Base-by-base conservation (phyloP, 2,888 invertebrate genomes). In the Omphaloscelis lunosa region DNA sequence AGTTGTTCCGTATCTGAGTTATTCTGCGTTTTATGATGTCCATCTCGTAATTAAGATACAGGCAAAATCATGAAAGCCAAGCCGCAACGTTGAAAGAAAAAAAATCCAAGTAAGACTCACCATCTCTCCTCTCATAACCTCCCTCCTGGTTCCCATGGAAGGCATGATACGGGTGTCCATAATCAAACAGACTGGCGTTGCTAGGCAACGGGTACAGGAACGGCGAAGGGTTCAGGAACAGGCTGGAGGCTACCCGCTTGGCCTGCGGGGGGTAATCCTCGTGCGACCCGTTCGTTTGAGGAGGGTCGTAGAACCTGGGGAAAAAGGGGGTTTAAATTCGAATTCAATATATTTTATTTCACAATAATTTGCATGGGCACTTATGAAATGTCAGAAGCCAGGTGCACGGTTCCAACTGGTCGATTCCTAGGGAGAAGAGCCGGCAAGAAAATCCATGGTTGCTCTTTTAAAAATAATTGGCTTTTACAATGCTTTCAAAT, bases 161-260 rank as follows among this genome's bases (percentile, higher is more conserved):
- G 0, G 90, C 89, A 70, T 94, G 95, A 84, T 96, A 96, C 11
- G 96, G 95, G 73, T 96, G 96, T 0, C 93, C 91, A 88, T 97
- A 97, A 86, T 97, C 97, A 87, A 97, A 97, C 67, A 97, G 94
- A 75, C 97, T 97, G 8, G 97, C 95, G 88, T 96, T 97, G 81
- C 95, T 94, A 1, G 96, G 96, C 83, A 96, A 88, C 1, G 96
- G 95, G 89, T 95, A 97, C 9, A 95, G 86, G 89, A 97, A 95
- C 0, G 96, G 96, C 0, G 96, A 95, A 0, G 96, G 95, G 81
- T 96, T 94, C 56, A 94, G 89, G 85, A 96, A 94, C 69, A 97
- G 89, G 34, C 93, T 92, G 71, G 93, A 90, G 23, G 95, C 92
- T 2, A 94, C 91, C 0, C 97, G 91, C 87, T 97, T 96, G 11